Base-by-base conservation (phyloP, 92 coral and sea anemone genomes). In the Parazoanthus swiftii region DNA sequence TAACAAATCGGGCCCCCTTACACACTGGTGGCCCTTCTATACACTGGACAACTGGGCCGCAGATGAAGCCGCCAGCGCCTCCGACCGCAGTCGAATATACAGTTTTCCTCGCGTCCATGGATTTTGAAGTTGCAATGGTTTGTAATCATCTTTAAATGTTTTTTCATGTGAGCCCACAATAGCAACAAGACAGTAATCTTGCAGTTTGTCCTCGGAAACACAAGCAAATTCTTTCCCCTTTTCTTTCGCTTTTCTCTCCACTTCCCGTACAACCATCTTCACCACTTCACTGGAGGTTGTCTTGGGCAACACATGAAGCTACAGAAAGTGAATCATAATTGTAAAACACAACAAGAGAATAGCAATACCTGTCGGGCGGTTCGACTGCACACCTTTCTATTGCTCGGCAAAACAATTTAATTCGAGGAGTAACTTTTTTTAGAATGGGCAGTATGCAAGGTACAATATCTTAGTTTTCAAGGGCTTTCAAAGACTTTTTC, bases 61-160 rank as follows among this genome's bases (percentile, higher is more conserved):
- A 4, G 91, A 81, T 37, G 98, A 89, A 6, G 99, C 99, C 3
- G 99, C 99, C 86, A 92, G 76, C 26, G 99, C 99, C 82, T 97
- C 98, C 2, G 95, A 86, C 81, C 96, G 96, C 86, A 97, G 89
- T 81, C 99, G 89, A 73, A 97, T 91, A 77, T 85, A 97, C 68
- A 97, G 89, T 86, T 91, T 93, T 46, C 99, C 99, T 81, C 98
- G 88, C 70, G 86, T 92, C 99, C 99, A 97, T 8, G 99, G 99
- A 85, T 97, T 97, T 81, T 97, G 98, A 68, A 97, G 95, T 29
- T 94, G 93, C 21, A 97, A 91, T 8, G 93, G 95, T 75, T 91
- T 97, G 81, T 90, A 93, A 81, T 95, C 97, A 80, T 95, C 99
- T 58, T 51, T 91, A 68, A 97, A 94, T 82, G 94, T 92, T 88